Evolutionary conservation across 2,888 invertebrate species (phyloP), one percentile per base, ranked within the genome.

Genomic region (Thalpophila matura): DNA sequence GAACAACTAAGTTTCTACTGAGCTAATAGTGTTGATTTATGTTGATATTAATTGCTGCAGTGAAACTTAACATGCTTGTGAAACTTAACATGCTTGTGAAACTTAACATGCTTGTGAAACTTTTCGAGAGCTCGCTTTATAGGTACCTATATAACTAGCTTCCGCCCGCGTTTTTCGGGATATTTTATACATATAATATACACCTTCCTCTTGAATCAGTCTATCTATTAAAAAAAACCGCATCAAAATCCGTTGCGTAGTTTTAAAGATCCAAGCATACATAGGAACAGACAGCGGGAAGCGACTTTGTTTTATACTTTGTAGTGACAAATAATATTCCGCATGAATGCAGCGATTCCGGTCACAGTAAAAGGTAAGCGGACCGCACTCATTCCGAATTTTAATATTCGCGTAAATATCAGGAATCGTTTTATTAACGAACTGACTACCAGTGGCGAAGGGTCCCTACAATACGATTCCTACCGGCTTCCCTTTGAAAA

Each of bases 391-490:
- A 26, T 42, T 26, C 3, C 9, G 14, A 50, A 26, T 42, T 3
- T 31, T 46, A 24, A 46, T 43, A 50, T 42, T 31, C 22, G 10
- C 46, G 18, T 47, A 40, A 40, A 58, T 33, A 5, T 16, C 16
- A 24, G 5, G 10, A 20, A 64, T 24, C 14, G 22, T 14, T 46
- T 43, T n/a, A 46, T 16, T 12, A 33, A 27, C 22, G 9, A 16
- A 20, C 14, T 29, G 12, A 20, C 5, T 18, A 16, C n/a, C 9
- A 14, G 16, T 27, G 18, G 12, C 9, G 2, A 20, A 7, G 5
- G 26, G 20, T n/a, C n/a, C n/a, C n/a, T n/a, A n/a, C n/a, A n/a
- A n/a, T n/a, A n/a, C n/a, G n/a, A n/a, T n/a, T n/a, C n/a, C n/a
- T n/a, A n/a, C n/a, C n/a, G n/a, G n/a, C n/a, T n/a, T n/a, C n/a